Evolutionary conservation across 2,113 vertebrate genomes (phyloP), one percentile per base, ranked within the genome.

Genomic region (Cheilinus undulatus): DNA sequence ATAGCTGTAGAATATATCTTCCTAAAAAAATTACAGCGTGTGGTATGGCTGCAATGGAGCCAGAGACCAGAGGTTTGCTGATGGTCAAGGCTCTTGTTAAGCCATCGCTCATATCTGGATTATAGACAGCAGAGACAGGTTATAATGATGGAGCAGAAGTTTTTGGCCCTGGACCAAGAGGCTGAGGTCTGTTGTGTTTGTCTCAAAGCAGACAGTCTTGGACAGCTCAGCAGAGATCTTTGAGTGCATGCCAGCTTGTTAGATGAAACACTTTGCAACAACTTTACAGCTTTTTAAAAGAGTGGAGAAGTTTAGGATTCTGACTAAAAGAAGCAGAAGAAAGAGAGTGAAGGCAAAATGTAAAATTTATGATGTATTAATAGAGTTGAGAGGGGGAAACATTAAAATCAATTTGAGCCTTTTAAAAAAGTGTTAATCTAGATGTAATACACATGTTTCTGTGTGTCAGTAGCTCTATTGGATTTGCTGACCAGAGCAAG

Each of bases 1-100:
- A 86, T 65, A 64, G 67, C 78, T 88, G 80, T 50, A 58, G 66
- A 79, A 87, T 89, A 86, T 78, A 46, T 64, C 67, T 75, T 90
- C 46, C 40, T 78, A 73, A 76, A 85, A 42, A 36, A 73, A 76
- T 69, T 71, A 54, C 14, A 58, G 42, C 1, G 24, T 85, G 70
- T 3, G 43, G 77, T 84, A 58, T 78, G 60, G 69, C 50, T 59
- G 48, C 26, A 51, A 81, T 20, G 26, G 19, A 65, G 59, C 69
- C 69, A 68, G 30, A 70, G 70, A 82, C 78, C 43, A 68, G 60
- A 26, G 68, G 17, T 72, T 76, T 69, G 70, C 58, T 58, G 26
- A 61, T 69, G 68, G 57, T 83, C 64, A 51, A 40, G 59, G 23
- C n/a, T 75, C 56, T 67, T 5, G 0, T 32, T 58, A 52, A 28